Percentiles rank a stretch among this genome's conserved stretches.
These are phyloP conservation scores for Intellagama lesueurii DNA, from an alignment of 2,797 vertebrate genomes.

Conservation along the genomic window DNA sequence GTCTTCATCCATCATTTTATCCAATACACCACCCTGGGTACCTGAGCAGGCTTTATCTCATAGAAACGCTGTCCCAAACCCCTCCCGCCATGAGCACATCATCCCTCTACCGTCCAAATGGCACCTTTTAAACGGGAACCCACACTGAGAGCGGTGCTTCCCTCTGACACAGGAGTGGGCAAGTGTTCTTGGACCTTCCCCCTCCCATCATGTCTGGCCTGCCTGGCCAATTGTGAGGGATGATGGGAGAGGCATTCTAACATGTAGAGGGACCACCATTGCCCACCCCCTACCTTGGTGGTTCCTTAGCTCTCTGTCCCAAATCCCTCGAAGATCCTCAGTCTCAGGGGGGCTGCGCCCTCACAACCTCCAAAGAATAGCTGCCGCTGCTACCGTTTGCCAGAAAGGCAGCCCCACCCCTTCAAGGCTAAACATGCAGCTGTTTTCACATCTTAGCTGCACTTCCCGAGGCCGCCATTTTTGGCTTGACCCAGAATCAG, in stretches of 20 bases:
- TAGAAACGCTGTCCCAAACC: rapidly evolving
- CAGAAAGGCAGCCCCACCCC: not conserved
- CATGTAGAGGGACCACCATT: not conserved
- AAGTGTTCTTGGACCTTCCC: not conserved
- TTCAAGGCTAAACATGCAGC: not conserved
- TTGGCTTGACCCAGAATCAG: not conserved
- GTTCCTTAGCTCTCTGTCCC: not conserved
- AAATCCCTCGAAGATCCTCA: not conserved
- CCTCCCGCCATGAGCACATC: not conserved
- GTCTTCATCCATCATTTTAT: too few species aligned
- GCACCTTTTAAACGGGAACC: not conserved
- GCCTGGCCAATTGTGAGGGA: not conserved
- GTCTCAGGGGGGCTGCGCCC: too few species aligned
- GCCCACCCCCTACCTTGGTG: not conserved
- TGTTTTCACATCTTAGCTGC: not conserved
- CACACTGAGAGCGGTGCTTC: too few species aligned
- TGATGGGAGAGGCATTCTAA: not conserved
- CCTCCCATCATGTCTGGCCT: not conserved
- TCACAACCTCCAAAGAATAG: not conserved
- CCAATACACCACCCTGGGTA: not conserved
- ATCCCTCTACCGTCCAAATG: not conserved
- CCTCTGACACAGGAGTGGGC: not conserved
- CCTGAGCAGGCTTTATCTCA: not conserved
- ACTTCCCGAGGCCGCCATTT: not conserved
- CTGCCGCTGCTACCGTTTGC: not conserved